Evolutionary conservation across 2,113 vertebrate species (phyloP).

Genomic region (Hypocryptadius cinnamomeus): DNA sequence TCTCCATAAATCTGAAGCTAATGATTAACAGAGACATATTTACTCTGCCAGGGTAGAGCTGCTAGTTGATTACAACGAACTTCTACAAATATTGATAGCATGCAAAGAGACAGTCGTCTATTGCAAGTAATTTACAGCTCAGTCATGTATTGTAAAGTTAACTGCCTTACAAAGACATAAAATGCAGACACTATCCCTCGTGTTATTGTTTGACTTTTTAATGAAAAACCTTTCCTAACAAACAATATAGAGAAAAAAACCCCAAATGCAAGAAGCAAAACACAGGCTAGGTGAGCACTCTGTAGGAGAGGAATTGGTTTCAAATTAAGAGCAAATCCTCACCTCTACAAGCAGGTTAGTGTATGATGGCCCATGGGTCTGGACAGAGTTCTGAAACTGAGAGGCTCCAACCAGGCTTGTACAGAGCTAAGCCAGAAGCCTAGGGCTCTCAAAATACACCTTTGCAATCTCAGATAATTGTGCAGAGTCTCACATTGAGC

Average conservation of each 20-base stretch:
- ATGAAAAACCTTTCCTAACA: not conserved
- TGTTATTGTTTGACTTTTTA: not conserved
- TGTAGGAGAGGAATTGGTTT: not conserved
- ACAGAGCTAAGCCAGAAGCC: not conserved
- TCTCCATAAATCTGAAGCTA: not conserved
- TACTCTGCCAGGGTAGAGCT: not conserved
- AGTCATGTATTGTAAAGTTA: not conserved
- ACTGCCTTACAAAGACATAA: not conserved
- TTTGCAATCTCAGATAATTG: not conserved
- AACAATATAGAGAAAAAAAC: not conserved
- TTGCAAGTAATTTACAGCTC: not conserved
- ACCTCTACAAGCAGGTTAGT: not conserved
- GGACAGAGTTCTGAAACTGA: not conserved
- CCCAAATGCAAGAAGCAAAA: not conserved
- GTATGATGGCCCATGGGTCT: not conserved
- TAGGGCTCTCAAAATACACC: not conserved
- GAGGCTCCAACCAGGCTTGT: not conserved
- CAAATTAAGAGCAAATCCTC: not conserved
- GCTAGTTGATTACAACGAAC: not conserved
- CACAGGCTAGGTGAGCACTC: not conserved
- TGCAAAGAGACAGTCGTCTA: not conserved
- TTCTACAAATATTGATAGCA: not conserved
- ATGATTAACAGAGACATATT: slow-evolving; percentile 41
- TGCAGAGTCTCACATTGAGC: not conserved
- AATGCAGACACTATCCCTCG: not conserved